These are phyloP conservation scores for Rhinolophus ferrumequinum DNA, from an alignment of 2,113 vertebrate species.

Conservation along the genomic window DNA sequence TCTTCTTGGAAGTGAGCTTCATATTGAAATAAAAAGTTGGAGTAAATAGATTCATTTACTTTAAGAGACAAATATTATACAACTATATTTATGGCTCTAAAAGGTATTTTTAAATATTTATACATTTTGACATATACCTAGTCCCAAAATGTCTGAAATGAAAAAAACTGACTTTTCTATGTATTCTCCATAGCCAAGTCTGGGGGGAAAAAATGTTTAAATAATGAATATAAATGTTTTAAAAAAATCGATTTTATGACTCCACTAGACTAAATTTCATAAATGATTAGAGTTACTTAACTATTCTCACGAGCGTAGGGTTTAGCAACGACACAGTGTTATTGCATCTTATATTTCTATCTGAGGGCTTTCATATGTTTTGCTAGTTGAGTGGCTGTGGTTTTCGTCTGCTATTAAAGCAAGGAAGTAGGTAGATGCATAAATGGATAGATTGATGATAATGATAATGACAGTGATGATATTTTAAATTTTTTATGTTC, in stretches of 20 bases:
- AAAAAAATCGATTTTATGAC: conserved; percentile 71
- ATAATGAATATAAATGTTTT: conserved; percentile 65
- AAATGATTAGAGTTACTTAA: conserved; percentile 63
- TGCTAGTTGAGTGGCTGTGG: background rate
- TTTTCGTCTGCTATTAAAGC: background rate
- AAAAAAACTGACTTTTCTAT: conserved; percentile 56
- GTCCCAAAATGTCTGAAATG: conserved; percentile 52
- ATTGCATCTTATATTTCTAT: background rate
- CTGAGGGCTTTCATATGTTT: background rate
- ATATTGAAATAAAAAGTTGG: conserved; percentile 34
- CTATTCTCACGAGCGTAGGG: background rate
- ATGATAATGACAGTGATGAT: background rate
- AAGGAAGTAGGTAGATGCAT: background rate
- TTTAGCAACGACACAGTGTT: background rate
- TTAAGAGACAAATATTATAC: conserved; percentile 46
- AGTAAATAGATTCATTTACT: conserved; percentile 13
- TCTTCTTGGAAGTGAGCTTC: conserved; percentile 12
- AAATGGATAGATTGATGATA: background rate
- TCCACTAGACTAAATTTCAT: conserved; percentile 62
- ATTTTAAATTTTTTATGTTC: conserved; percentile 48
- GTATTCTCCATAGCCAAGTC: conserved; percentile 24
- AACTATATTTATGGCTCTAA: conserved; percentile 29
- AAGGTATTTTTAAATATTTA: conserved; percentile 65
- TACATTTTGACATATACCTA: conserved; percentile 38
- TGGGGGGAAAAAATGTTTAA: conserved; percentile 41